Conservation (phyloP, 1,140 invertebrate species). For the Holcopasites calliopsidis region DNA sequence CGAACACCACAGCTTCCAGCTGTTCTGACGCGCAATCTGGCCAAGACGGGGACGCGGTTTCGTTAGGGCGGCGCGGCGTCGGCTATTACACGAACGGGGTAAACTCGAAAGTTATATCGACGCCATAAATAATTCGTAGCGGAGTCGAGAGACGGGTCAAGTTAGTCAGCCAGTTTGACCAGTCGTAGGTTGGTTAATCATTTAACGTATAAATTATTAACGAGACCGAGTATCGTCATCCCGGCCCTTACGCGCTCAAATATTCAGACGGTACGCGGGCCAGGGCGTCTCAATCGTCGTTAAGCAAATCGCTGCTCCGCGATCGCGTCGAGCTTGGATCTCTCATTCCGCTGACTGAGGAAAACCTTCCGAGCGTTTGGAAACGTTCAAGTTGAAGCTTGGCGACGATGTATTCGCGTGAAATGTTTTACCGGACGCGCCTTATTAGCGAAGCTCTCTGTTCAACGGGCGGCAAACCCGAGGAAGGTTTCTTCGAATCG, state of each 20-base stretch:
- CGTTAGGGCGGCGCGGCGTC: neutral
- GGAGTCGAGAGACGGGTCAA: conserved; percentile 37
- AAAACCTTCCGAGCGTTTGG: too few relatives aligned
- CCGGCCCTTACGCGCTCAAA: neutral
- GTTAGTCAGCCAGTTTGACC: conserved; percentile 15
- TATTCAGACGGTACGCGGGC: neutral
- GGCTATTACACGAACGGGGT: neutral
- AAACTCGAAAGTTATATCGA: conserved; percentile 7
- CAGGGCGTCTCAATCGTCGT: neutral
- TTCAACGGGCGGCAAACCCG: too few relatives aligned
- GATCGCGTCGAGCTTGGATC: too few relatives aligned
- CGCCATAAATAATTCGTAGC: conserved; percentile 36
- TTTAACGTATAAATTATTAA: conserved; percentile 44
- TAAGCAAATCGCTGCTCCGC: neutral
- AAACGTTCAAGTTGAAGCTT: too few relatives aligned
- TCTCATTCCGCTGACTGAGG: too few relatives aligned
- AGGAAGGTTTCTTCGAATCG: too few relatives aligned
- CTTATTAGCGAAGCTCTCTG: too few relatives aligned
- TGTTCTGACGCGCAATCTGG: neutral
- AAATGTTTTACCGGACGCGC: too few relatives aligned
- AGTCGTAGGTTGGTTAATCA: conserved; percentile 27
- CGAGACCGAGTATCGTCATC: neutral
- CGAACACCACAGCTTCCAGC: neutral
- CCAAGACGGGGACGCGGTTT: neutral
- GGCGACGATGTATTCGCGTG: too few relatives aligned